Base-by-base conservation (phyloP, 2,888 invertebrate genomes). In the Drosophila paramelanica region DNA sequence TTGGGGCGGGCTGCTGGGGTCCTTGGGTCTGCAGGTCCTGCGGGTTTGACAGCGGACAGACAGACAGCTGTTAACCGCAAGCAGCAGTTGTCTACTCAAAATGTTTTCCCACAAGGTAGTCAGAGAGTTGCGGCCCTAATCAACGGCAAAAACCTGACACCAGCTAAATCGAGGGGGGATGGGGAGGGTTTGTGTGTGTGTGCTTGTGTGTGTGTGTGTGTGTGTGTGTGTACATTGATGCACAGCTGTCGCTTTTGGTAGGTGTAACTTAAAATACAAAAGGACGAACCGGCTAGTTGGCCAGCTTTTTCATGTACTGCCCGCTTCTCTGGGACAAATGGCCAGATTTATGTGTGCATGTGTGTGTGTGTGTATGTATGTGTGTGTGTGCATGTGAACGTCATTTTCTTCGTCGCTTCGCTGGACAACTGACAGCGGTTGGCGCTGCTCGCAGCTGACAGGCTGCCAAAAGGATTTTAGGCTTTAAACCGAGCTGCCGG, bases 341-440 rank as follows among this genome's bases (percentile, higher is more conserved):
- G 47, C 49, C 49, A 42, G 59, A 57, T 67, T 58, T 31, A 3
- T 10, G 31, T 31, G 20, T 20, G 20, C 20, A 20, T 20, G 20
- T 20, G 20, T 27, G 27, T 27, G 27, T 27, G 7, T 27, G 7
- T 27, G 7, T 27, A 8, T 31, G 31, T 8, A 8, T 31, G 31
- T 31, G 36, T 13, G 33, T 33, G 33, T 11, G 1, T 11, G 59
- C 62, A 57, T 56, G 49, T 50, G 53, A 51, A 85, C 71, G 77
- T 81, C 82, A 82, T 83, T 86, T 86, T 81, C 80, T 72, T 36
- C 36, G 75, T 67, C 81, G 69, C 78, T 83, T 83, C 77, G 65
- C 55, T 80, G 71, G 80, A 50, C 57, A 81, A 51, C 73, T 69
- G 87, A 81, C 86, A 71, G 71, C 76, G 56, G 57, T 62, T 62